Evolutionary conservation across 2,113 vertebrate species (phyloP), one percentile per base, ranked within the genome.

Genomic region (Eulemur rufifrons): DNA sequence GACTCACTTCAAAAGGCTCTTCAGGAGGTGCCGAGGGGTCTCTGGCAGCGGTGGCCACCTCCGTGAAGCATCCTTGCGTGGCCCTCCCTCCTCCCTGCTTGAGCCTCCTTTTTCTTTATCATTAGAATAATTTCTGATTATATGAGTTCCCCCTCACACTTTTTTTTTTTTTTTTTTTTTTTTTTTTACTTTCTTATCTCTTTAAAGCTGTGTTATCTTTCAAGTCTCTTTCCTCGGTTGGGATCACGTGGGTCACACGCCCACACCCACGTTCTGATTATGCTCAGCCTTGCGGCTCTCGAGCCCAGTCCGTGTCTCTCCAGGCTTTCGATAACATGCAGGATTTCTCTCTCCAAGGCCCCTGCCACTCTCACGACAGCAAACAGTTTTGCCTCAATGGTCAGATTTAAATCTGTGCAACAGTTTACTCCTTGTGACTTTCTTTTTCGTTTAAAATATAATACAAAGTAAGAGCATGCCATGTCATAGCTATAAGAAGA

Each of bases 41-140:
- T 63, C 11, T n/a, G 29, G 23, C 13, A 71, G 21, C n/a, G 52
- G 20, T 32, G 25, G 71, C 34, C 29, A 11, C 3, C 20, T 54
- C 42, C 25, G 14, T 12, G 4, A 34, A 1, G 13, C 39, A 8
- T 78, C 11, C 20, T 25, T 1, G 1, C 6, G 1, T 2, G 8
- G 2, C 27, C 87, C 42, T 59, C 8, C 23, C 39, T 34, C 39
- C 81, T 85, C 39, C 32, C 7, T 12, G 3, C 20, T 83, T 74
- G 14, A 34, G 1, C 45, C 39, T 15, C n/a, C 54, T 42, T 94
- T 96, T 96, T 59, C 61, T 74, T 77, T 69, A 63, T 52, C 59
- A 81, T 94, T 87, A 82, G 85, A 87, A 96, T 85, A 90, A 85
- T 68, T 94, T 94, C 83, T 66, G 25, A 86, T 92, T 81, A 42